Evolutionary conservation across 2,113 vertebrate species (phyloP), one percentile per base, ranked within the genome.

Genomic region (Eptesicus fuscus): DNA sequence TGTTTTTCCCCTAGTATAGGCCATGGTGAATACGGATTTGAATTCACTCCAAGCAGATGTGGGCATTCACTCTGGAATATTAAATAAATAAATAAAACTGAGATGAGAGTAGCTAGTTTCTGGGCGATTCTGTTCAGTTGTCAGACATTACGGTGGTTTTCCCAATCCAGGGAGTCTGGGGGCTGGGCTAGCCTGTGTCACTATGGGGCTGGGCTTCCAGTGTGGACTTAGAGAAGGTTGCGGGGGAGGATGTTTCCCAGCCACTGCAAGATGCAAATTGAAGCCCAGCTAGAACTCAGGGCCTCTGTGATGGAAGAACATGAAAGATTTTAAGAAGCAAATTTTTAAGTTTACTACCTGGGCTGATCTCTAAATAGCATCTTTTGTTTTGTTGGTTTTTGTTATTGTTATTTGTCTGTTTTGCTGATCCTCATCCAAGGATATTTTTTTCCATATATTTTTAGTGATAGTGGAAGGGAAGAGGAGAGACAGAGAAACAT

Each of bases 291-390:
- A 92, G 95, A 96, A 97, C 88, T 71, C 76, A 83, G 32, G 69
- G 47, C 10, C 67, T 49, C 78, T 25, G 76, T 16, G 49, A 69
- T 11, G 88, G 44, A 32, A 56, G 63, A 91, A 95, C 92, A 49
- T 4, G 35, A 1, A 35, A 82, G 56, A 65, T 17, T 80, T 86
- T 83, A 85, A 56, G 94, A 92, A 97, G 89, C 88, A 94, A 97
- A 96, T 96, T 95, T 96, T 88, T 91, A 91, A 56, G 61, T 96
- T 96, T 97, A 97, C 94, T 95, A 97, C 83, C 95, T 96, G 94
- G 91, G 87, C 84, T 93, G 95, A 97, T 95, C 92, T 90, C 97
- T 96, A 95, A 85, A 91, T 69, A 74, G n/a, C 74, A 42, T 67
- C 94, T 96, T 47, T 22, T 51, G 49, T 53, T 53, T 53, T 53